Base-by-base conservation (phyloP, 2,797 vertebrate species). In the Aratinga solstitialis region DNA sequence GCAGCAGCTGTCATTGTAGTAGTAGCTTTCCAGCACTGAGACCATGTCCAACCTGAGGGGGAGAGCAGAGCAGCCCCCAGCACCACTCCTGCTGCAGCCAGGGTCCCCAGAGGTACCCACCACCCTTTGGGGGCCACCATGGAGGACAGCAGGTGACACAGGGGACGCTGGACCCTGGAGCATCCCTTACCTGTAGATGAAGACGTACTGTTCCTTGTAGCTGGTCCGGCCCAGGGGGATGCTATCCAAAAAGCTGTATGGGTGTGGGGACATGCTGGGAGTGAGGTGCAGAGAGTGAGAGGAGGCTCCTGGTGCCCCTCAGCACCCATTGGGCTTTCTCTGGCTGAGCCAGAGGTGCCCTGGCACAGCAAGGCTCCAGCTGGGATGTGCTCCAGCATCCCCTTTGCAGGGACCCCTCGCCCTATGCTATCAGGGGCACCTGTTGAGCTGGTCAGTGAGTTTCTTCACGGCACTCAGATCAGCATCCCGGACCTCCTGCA, bases 121-220 rank as follows among this genome's bases (percentile, higher is more conserved):
- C 2, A 1, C 11, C 27, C 34, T 74, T 26, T 4, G 4, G 73
- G 40, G 27, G 14, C 12, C 16, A 9, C 51, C 16, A 26, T 17
- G 26, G 53, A 40, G 45, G 40, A 50, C 32, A 61, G 36, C 2
- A 1, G 68, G 27, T 73, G 53, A 32, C 4, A 6, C 0, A 0
- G 26, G 43, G 34, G 19, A 50, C 2, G 0, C 50, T 1, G 0
- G 30, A 18, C 14, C 30, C 20, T 29, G 45, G 0, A 2, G 17
- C 34, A n/a, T 12, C 21, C 27, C 19, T 69, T 82, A 99, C 99
- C 98, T 99, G 98, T 98, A 99, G 78, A 99, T 45, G 56, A 98
- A 99, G 66, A 99, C 98, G 61, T 99, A 99, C 90, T 97, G 97
- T 93, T 99, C 99, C 92, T 97, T 99, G 68, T 99, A 99, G 82